Base-by-base conservation (phyloP, 2,888 invertebrate species). In the Zhuqinia jingwanae region DNA sequence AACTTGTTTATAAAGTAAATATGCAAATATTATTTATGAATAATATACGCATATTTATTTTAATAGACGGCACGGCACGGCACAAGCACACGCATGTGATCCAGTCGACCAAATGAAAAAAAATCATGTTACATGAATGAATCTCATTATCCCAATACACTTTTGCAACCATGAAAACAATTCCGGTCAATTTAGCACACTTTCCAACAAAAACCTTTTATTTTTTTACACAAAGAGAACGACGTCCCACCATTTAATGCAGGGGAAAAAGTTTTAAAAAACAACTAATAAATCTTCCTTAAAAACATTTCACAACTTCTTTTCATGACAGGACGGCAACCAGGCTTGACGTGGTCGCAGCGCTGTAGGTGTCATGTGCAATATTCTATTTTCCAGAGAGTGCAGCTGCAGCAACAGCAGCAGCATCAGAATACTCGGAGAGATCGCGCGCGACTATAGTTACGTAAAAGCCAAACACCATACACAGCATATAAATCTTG, bases 101-200 rank as follows among this genome's bases (percentile, higher is more conserved):
- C 15, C 68, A 45, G 45, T 68, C 68, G 3, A 6, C 8, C 36
- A 6, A n/a, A 6, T 36, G 36, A 3, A 36, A 25, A 68, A 42
- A 10, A 5, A 68, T 68, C 22, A 45, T 45, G 45, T 68, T 68
- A 45, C 42, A 45, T 68, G n/a, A 42, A 45, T 68, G 42, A 68
- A 68, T 36, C 68, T 73, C 73, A 50, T 73, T 73, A 27, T 73
- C 70, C 25, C 70, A 70, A 27, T 50, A 56, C 20, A 1, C 42
- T 11, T 76, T 76, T 22, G n/a, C 58, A n/a, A n/a, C 15, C 1
- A 45, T 36, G 79, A 53, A 56, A 70, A 70, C 80, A 80, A 70
- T 80, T 70, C 68, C 79, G 36, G 17, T 65, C 79, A 70, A 80
- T 56, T 80, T 80, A 80, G 80, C 68, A 56, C 68, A 80, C 70